These are phyloP conservation scores for Podargus strigoides DNA, from an alignment of 2,797 vertebrate species.

Conservation along the genomic window DNA sequence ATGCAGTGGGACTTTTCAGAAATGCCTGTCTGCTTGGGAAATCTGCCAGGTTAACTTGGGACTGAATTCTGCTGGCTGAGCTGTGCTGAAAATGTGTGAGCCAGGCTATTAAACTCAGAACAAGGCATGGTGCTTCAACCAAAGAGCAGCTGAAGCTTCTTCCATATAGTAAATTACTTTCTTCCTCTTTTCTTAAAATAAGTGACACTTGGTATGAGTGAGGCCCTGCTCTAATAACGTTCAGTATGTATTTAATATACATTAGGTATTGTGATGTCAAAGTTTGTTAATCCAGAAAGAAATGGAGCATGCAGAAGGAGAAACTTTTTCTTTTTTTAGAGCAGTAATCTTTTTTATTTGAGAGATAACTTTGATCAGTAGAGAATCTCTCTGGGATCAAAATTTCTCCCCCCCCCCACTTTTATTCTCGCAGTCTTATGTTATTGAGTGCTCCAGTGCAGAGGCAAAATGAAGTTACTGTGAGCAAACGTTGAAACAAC, in stretches of 20 bases:
- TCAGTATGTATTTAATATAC: not conserved
- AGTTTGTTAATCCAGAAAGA: not conserved
- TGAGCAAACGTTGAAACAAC: not conserved
- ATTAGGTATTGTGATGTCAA: not conserved
- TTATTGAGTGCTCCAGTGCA: not conserved
- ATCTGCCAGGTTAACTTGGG: not conserved
- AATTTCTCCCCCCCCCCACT: rapidly evolving
- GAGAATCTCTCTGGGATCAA: not conserved
- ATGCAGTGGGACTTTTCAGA: not conserved
- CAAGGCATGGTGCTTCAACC: not conserved
- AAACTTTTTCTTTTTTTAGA: not conserved
- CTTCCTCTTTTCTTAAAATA: not conserved
- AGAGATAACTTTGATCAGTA: not conserved
- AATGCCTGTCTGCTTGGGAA: not conserved
- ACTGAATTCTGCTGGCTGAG: not conserved
- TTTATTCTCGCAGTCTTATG: not conserved
- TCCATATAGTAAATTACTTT: not conserved
- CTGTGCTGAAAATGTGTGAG: not conserved
- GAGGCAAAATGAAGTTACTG: not conserved
- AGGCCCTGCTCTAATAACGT: not conserved
- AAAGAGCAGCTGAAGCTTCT: not conserved
- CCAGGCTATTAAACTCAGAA: not conserved
- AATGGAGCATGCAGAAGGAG: not conserved
- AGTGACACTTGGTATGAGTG: not conserved
- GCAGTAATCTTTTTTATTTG: not conserved